phyloP scores from a whole-genome alignment of 2,888 invertebrate genomes.

The Acronicta alni region DNA sequence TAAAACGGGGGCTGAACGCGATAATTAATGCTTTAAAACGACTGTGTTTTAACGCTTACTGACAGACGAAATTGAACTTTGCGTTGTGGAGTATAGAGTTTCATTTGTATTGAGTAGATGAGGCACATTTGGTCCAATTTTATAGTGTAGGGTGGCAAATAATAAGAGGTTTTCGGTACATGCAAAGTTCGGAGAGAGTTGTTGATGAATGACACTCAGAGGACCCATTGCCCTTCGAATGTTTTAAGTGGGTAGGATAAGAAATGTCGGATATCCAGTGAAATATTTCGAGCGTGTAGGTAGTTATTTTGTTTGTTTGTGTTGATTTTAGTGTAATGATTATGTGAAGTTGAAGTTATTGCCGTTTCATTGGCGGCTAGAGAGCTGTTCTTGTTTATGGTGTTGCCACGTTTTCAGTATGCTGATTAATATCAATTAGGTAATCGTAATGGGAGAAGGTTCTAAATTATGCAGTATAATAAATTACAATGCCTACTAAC shows the following conservation, averaged over 20 bases:
- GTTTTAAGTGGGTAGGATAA: conserved; percentile 88
- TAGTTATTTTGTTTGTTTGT: conserved; percentile 63
- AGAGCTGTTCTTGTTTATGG: conserved; percentile 58
- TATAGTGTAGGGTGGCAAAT: conserved; percentile 86
- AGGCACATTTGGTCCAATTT: conserved; percentile 84
- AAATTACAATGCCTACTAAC: no score
- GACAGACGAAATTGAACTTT: conserved; percentile 58
- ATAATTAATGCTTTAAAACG: conserved; percentile 87
- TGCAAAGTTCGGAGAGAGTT: conserved; percentile 84
- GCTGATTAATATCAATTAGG: conserved; percentile 26
- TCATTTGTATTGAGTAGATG: conserved; percentile 40
- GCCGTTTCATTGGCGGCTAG: conserved; percentile 59
- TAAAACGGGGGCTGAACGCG: conserved; percentile 81
- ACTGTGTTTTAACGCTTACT: conserved; percentile 69
- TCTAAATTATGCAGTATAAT: not conserved
- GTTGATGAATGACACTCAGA: conserved; percentile 89
- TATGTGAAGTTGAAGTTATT: conserved; percentile 67
- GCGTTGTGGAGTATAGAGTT: conserved; percentile 47
- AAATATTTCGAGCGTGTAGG: conserved; percentile 76
- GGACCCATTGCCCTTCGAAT: conserved; percentile 89
- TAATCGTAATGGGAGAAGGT: not conserved
- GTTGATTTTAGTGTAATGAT: conserved; percentile 73
- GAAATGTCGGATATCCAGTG: conserved; percentile 86
- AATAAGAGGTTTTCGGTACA: conserved; percentile 84
- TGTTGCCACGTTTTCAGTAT: not conserved